Evolutionary conservation across 2,888 invertebrate species (phyloP).

Genomic region (Chaitophorus viminalis): DNA sequence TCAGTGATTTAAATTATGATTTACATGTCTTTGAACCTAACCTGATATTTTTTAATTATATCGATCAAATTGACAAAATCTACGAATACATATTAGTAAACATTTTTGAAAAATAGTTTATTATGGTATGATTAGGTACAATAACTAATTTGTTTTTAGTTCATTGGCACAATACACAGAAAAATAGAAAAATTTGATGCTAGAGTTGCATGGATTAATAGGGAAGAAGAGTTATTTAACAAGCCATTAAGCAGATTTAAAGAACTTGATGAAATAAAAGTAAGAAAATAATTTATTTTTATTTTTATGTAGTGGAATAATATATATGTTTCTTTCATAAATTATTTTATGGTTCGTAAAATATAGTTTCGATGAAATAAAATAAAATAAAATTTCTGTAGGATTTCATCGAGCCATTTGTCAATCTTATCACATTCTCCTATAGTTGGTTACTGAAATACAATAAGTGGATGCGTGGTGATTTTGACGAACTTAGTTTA

Average conservation of each 20-base stretch:
- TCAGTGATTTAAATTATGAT: slow-evolving; percentile 74
- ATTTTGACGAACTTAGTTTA: slow-evolving; percentile 86
- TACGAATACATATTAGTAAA: slow-evolving; percentile 74
- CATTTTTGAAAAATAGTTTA: too few relatives aligned
- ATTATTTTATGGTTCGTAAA: too few relatives aligned
- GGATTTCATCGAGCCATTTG: slow-evolving; percentile 67
- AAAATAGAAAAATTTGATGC: slow-evolving; percentile 80
- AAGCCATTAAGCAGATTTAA: slow-evolving; percentile 81
- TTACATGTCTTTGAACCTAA: slow-evolving; percentile 76
- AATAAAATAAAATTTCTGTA: background rate
- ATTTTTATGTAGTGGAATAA: background rate
- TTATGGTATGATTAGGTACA: background rate
- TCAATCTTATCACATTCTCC: slow-evolving; percentile 68
- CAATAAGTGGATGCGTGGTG: slow-evolving; percentile 91
- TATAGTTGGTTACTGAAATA: slow-evolving; percentile 66
- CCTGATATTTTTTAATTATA: slow-evolving; percentile 81
- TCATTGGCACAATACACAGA: slow-evolving; percentile 79
- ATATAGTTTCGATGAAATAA: too few relatives aligned
- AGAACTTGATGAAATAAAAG: slow-evolving; percentile 81
- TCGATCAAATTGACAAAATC: slow-evolving; percentile 83
- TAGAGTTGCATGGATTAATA: slow-evolving; percentile 85
- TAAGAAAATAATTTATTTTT: slow-evolving; percentile 60
- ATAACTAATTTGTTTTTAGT: slow-evolving; percentile 69
- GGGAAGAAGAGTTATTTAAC: slow-evolving; percentile 87
- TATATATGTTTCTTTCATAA: background rate